These are phyloP conservation scores for Pachypanchax playfairii DNA, from an alignment of 2,113 vertebrate genomes.

Conservation along the genomic window DNA sequence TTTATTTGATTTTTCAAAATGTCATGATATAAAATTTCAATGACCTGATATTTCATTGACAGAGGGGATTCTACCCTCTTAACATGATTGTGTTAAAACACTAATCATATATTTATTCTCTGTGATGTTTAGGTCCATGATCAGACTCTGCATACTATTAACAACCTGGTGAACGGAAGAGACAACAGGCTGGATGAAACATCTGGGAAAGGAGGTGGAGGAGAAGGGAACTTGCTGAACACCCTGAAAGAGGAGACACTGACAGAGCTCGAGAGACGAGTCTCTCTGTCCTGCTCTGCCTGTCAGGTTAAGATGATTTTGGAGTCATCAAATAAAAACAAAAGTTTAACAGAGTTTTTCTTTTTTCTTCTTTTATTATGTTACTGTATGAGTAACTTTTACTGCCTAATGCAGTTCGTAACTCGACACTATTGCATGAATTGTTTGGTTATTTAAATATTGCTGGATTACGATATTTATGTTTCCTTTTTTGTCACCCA, in stretches of 20 bases:
- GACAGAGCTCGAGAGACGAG: conserved; percentile 82
- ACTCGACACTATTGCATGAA: no score
- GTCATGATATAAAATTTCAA: no score
- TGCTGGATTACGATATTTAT: no score
- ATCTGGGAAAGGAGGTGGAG: conserved; percentile 16
- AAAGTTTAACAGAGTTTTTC: background rate
- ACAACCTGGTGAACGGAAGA: conserved; percentile 75
- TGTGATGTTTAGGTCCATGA: conserved; percentile 80
- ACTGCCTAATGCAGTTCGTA: conserved; percentile 23
- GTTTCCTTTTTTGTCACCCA: no score
- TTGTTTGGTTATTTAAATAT: no score
- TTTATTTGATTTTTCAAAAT: no score
- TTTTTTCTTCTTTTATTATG: background rate
- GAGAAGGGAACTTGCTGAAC: conserved; percentile 44
- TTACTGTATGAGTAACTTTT: conserved; percentile 12
- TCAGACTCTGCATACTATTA: conserved; percentile 81
- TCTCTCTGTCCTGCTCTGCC: conserved; percentile 84
- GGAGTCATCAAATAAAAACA: background rate
- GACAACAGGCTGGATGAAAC: conserved; percentile 64
- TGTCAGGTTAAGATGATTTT: conserved; percentile 75
- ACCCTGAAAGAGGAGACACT: conserved; percentile 77
- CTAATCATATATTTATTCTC: background rate
- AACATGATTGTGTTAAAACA: background rate
- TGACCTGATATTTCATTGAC: no score
- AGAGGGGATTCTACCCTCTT: no score